Percentiles rank a stretch among this genome's conserved stretches.
Conservation (phyloP, 1,140 invertebrate species). For the Amphibalanus amphitrite region DNA sequence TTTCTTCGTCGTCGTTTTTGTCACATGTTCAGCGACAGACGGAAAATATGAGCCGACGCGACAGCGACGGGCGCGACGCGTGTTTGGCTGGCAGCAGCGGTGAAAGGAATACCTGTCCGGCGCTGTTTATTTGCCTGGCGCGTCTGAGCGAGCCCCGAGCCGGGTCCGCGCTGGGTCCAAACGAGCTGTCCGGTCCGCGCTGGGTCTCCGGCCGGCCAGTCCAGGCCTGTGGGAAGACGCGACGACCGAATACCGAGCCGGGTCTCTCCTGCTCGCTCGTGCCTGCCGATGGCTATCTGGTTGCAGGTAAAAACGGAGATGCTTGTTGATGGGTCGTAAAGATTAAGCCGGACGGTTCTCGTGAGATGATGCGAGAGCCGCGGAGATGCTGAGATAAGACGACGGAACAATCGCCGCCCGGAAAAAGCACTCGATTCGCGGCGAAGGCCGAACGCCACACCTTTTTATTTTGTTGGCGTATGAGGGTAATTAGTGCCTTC, state of each 20-base stretch:
- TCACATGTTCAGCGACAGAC: not conserved
- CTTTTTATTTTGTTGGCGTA: not conserved
- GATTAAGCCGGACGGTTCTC: not conserved
- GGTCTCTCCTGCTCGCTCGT: too few relatives aligned
- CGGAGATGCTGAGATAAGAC: not conserved
- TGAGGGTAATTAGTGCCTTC: slow-evolving; percentile 1
- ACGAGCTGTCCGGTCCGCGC: too few relatives aligned
- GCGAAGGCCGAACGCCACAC: not conserved
- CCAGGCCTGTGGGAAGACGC: not conserved
- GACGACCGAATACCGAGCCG: not conserved
- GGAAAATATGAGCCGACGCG: not conserved
- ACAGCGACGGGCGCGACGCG: not conserved
- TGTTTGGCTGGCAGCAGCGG: not conserved
- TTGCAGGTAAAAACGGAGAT: not conserved
- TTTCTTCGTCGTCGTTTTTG: not conserved
- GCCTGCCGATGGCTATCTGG: not conserved
- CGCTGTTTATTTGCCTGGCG: not conserved
- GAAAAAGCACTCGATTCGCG: not conserved
- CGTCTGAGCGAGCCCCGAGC: not conserved
- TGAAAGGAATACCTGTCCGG: not conserved
- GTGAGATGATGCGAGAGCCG: not conserved
- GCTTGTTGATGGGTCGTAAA: not conserved
- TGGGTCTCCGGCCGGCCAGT: too few relatives aligned
- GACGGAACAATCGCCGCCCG: not conserved
- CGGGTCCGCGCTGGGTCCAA: too few relatives aligned